Evolutionary conservation across 2,113 vertebrate species (phyloP).

Genomic region (Myotis brandtii): DNA sequence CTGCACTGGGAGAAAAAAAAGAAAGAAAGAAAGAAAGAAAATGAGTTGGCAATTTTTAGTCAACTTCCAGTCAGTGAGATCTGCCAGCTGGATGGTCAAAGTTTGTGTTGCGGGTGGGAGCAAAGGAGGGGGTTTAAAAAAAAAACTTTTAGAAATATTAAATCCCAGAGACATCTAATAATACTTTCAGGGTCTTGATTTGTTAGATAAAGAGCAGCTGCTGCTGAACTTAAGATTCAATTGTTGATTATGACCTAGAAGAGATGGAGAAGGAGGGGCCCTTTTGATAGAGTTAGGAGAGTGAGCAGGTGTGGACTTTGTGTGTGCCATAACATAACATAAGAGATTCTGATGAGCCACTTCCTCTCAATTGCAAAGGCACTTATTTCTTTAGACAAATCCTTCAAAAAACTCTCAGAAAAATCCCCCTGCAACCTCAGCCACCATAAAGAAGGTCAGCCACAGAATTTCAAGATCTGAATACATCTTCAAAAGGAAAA

Average conservation of each 20-base stretch:
- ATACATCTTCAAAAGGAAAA: constrained; percentile 18
- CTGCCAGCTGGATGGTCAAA: constrained; percentile 72
- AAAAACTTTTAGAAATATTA: constrained; percentile 34
- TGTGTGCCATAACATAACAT: too few relatives aligned
- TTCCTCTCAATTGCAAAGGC: background rate
- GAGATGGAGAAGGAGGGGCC: rapidly evolving
- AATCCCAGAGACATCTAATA: constrained; percentile 22
- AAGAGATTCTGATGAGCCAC: background rate
- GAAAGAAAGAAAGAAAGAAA: constrained; percentile 47
- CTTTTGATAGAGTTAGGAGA: background rate
- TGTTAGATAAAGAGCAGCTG: constrained; percentile 41
- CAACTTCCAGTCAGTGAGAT: constrained; percentile 76
- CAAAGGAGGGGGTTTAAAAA: background rate
- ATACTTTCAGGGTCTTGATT: background rate
- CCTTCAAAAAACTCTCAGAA: background rate
- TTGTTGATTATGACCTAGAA: constrained; percentile 27
- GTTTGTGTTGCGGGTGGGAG: background rate
- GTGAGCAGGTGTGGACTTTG: background rate
- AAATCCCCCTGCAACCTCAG: background rate
- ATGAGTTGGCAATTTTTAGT: constrained; percentile 84
- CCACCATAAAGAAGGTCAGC: background rate
- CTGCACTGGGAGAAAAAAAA: constrained; percentile 68
- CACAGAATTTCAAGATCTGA: constrained; percentile 14
- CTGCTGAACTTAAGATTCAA: background rate
- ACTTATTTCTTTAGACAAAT: background rate